Evolutionary conservation across 2,797 vertebrate species (phyloP), one percentile per base, ranked within the genome.

Genomic region (Eidolon dupreanum): DNA sequence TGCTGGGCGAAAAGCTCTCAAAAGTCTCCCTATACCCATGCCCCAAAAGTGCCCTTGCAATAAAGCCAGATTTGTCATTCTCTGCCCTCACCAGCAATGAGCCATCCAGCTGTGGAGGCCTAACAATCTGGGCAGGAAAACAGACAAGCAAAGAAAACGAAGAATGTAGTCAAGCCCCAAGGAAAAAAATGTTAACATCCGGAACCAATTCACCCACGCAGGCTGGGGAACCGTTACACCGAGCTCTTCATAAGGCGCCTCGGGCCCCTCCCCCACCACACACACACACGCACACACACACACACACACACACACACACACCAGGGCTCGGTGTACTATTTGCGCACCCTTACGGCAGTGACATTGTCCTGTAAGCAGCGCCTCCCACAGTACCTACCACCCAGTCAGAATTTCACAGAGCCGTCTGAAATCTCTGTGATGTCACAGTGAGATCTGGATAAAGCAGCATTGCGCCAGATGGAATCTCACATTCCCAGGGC

Each of bases 141-240:
- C 90, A 97, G 96, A 97, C 94, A 97, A 41, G 90, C 97, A 95
- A 93, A 96, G 96, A 96, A 94, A 97, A 95, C 95, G 94, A 95
- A 97, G 90, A 98, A 98, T 97, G 96, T 65, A 97, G 94, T 95
- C 94, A 97, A 97, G 96, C 96, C 90, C 95, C 96, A 96, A 95
- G 96, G 93, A 97, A 97, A 97, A 97, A 97, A 96, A 97, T 97
- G 95, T 97, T 98, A 98, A 98, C 98, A 97, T 98, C 98, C 98
- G 96, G 98, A 98, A 98, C 91, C 96, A 97, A 96, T 97, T 97
- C 97, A 96, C 98, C 97, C 97, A 89, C 88, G 57, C 95, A 96
- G 87, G 75, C 97, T 95, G 49, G 31, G 68, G 87, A 96, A 93
- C 84, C 31, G 0, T 97, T 96, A 95, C 0, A 0, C 91, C 84